Evolutionary conservation across 2,797 vertebrate genomes (phyloP).

Genomic region (Xenops minutus): DNA sequence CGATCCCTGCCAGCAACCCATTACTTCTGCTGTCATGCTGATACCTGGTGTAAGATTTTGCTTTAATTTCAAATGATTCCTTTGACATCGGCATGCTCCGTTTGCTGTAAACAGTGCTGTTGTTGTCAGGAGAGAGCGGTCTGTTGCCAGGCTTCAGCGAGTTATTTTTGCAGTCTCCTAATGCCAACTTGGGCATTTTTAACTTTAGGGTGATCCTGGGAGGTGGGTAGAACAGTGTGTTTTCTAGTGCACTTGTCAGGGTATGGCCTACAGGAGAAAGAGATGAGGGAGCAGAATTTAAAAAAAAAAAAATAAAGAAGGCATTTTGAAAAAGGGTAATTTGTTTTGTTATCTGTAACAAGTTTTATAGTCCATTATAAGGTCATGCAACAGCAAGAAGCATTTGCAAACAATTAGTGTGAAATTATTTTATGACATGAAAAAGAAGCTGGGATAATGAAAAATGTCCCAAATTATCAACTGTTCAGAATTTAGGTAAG

Average conservation of each 20-base stretch:
- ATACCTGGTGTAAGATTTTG: slow-evolving; percentile 79
- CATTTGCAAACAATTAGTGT: background rate
- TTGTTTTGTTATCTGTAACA: background rate
- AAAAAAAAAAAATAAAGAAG: background rate
- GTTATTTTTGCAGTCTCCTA: slow-evolving; percentile 82
- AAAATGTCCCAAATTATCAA: background rate
- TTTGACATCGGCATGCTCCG: slow-evolving; percentile 58
- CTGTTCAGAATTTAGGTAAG: background rate
- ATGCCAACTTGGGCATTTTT: slow-evolving; percentile 89
- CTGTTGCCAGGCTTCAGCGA: slow-evolving; percentile 83
- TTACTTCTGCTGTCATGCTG: slow-evolving; percentile 84
- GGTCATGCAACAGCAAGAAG: background rate
- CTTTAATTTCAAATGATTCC: slow-evolving; percentile 76
- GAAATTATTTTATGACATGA: background rate
- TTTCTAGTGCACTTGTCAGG: slow-evolving; percentile 85
- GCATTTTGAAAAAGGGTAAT: background rate
- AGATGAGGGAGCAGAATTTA: background rate
- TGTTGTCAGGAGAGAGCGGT: slow-evolving; percentile 83
- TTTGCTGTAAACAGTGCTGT: slow-evolving; percentile 72
- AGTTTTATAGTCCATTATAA: background rate
- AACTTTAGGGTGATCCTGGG: slow-evolving; percentile 95
- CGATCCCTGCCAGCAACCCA: slow-evolving; percentile 71
- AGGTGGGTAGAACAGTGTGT: slow-evolving; percentile 85
- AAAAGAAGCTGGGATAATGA: background rate
- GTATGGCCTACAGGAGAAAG: slow-evolving; percentile 79